These are phyloP conservation scores for Ptychochromis oligacanthus DNA, from an alignment of 2,113 vertebrate species.

Conservation along the genomic window DNA sequence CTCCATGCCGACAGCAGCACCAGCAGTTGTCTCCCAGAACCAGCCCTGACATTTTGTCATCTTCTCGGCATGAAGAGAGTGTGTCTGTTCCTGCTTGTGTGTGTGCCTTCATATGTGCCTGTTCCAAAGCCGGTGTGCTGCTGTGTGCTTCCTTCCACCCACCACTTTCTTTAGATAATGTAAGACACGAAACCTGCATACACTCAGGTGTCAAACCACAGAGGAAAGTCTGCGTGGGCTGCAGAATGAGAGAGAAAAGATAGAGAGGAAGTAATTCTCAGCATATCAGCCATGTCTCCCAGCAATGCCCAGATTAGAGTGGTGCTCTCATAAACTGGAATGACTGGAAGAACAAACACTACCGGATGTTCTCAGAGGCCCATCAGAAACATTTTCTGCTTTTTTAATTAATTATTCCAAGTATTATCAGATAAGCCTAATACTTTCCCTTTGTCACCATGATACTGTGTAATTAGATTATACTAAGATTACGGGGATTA, in stretches of 20 bases:
- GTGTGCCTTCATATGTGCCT: neutral
- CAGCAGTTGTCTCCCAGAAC: constrained; percentile 61
- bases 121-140: constrained; percentile 40
- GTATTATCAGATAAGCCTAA: neutral
- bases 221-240: constrained; percentile 64
- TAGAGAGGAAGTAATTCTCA: constrained; percentile 26
- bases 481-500: constrained; percentile 24
- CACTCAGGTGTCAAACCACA: constrained; percentile 67
- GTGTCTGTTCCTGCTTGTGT: constrained; percentile 9
- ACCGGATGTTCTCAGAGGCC: neutral
- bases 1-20: constrained; percentile 63
- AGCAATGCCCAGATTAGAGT: constrained; percentile 23
- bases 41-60: constrained; percentile 71
- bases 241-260: constrained; percentile 15
- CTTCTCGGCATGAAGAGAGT: constrained; percentile 39
- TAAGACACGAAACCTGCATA: constrained; percentile 52
- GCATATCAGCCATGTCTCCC: constrained; percentile 1
- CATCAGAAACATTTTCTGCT: neutral
- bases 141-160: constrained; percentile 58
- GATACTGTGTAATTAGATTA: constrained; percentile 26
- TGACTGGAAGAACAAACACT: neutral
- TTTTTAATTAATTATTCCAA: constrained; percentile 20
- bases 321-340: neutral
- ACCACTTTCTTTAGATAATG: constrained; percentile 64
- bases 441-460: neutral